Evolutionary conservation across 2,113 vertebrate species (phyloP), one percentile per base, ranked within the genome.

Genomic region (Chinchilla lanigera): DNA sequence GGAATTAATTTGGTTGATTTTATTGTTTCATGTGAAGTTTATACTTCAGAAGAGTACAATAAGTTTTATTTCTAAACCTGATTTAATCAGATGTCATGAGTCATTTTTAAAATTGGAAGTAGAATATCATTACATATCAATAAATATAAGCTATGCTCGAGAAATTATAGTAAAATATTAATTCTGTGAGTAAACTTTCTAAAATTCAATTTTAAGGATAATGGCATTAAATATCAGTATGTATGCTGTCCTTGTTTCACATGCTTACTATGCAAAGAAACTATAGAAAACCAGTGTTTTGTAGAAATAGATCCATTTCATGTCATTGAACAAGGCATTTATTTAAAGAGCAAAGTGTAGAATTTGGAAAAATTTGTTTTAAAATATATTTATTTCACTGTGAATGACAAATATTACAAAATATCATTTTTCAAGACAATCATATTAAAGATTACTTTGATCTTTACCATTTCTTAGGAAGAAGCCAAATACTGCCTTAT

Each of bases 1-100:
- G 22, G 2, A 81, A 65, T 84, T 44, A 73, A 69, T 60, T 78
- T 78, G 78, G 24, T 56, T 95, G n/a, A 93, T 80, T 95, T 88
- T 85, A 90, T 38, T 81, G 0, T 44, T 91, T 81, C 13, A 78
- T 58, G 0, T 73, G 28, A 11, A 56, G 12, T 56, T 61, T 54
- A 65, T 81, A 89, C 47, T 90, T 73, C 88, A 71, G 38, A 24
- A 71, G 11, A 67, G 5, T 13, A 9, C 1, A 30, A 4, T 89
- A 7, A 77, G 54, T 60, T 75, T 89, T 9, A 91, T 20, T 81
- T 95, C 54, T 90, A 63, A 1, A 69, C 33, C 1, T 73, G 19
- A 9, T 88, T 93, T 89, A 95, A 73, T 8, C 3, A 58, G 28
- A 78, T 61, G 41, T 78, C 12, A 82, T 33, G 52, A 67, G 5